Conservation (phyloP, 2,797 vertebrate genomes). For the Pipistrellus pygmaeus region DNA sequence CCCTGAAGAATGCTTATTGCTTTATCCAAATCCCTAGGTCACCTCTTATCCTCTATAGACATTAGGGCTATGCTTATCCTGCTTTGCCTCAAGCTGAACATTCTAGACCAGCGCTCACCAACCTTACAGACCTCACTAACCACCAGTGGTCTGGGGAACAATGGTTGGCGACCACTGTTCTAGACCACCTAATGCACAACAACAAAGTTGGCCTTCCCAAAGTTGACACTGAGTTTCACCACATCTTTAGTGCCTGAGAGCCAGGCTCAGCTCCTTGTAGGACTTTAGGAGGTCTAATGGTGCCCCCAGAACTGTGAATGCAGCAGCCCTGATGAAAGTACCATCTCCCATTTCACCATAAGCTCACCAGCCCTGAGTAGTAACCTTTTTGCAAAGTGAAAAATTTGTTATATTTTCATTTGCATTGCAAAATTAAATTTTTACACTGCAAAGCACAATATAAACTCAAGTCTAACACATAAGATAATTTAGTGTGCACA, state of each 20-base stretch:
- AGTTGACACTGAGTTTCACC: background rate
- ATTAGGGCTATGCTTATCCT: background rate
- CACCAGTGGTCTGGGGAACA: no score
- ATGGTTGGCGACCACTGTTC: no score
- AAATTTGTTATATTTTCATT: constrained; percentile 36
- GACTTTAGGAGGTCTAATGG: background rate
- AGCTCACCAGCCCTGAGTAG: background rate
- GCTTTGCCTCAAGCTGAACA: background rate
- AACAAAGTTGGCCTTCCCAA: background rate
- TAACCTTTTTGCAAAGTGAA: constrained; percentile 33
- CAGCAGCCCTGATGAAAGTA: background rate
- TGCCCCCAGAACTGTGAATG: background rate
- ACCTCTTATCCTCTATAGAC: background rate
- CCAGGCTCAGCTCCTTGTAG: background rate
- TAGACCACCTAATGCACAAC: background rate
- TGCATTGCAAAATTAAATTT: constrained; percentile 52
- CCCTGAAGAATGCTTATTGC: background rate
- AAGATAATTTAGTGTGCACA: background rate
- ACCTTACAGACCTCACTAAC: no score
- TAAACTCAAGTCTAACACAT: background rate
- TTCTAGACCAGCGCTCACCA: background rate
- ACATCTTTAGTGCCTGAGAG: background rate
- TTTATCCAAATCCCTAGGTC: background rate
- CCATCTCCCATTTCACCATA: background rate
- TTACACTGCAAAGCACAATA: constrained; percentile 42